Evolutionary conservation across 2,113 vertebrate species (phyloP).

Genomic region (Tinamus guttatus): DNA sequence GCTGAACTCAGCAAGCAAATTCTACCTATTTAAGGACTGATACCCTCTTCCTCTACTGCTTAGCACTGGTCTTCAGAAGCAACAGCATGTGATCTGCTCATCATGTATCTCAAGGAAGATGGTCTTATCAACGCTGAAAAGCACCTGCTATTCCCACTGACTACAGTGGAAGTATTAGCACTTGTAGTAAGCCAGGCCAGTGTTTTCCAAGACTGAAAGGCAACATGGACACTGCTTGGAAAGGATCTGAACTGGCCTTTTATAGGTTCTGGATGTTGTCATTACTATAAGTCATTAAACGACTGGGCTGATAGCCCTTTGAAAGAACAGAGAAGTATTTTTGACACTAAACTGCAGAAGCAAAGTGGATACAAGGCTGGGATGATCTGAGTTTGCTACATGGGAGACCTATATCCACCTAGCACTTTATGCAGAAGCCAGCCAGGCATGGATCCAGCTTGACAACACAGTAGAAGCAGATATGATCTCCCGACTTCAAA

Average conservation of each 20-base stretch:
- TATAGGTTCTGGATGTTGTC: background rate
- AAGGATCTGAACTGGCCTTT: background rate
- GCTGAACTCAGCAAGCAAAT: conserved; percentile 42
- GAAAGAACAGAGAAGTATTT: background rate
- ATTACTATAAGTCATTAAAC: background rate
- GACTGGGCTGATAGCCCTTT: background rate
- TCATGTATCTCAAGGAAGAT: background rate
- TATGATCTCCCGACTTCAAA: background rate
- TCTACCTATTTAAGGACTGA: background rate
- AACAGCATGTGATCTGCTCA: background rate
- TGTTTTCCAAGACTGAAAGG: background rate
- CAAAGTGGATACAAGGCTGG: background rate
- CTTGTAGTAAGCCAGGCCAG: background rate
- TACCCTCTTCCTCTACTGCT: background rate
- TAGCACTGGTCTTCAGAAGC: background rate
- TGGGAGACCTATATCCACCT: background rate
- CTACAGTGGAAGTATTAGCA: background rate
- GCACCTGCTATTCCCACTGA: background rate
- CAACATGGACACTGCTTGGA: background rate
- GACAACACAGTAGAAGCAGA: background rate
- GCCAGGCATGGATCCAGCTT: background rate
- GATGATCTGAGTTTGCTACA: background rate
- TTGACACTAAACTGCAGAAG: conserved; percentile 2
- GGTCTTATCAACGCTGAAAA: background rate
- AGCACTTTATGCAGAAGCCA: background rate